Conservation (phyloP, 2,888 invertebrate species). For the Himalopsyche tibetana region DNA sequence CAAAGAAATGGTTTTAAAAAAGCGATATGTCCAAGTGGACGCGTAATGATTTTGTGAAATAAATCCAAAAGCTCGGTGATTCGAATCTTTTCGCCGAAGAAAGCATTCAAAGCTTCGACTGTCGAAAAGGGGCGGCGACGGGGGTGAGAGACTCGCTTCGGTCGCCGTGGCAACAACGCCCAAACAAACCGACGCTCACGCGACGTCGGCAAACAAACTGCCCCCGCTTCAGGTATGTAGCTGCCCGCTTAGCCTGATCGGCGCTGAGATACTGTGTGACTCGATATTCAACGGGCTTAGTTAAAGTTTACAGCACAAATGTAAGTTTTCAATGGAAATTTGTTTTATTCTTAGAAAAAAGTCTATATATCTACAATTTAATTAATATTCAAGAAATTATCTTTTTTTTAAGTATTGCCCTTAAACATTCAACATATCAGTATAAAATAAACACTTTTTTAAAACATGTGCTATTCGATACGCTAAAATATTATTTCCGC, state of each 20-base stretch:
- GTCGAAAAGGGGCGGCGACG: background rate
- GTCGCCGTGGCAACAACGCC: slow-evolving; percentile 55
- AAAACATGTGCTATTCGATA: too few relatives aligned
- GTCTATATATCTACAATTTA: background rate
- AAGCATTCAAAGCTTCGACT: slow-evolving; percentile 22
- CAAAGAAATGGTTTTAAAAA: slow-evolving; percentile 32
- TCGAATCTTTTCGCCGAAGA: slow-evolving; percentile 8
- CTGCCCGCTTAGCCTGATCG: slow-evolving; percentile 24
- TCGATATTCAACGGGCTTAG: background rate
- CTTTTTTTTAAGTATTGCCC: too few relatives aligned
- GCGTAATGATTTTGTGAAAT: slow-evolving; percentile 22
- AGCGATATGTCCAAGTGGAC: background rate
- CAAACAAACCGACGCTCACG: slow-evolving; percentile 62
- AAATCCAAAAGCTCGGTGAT: slow-evolving; percentile 27
- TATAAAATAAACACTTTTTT: too few relatives aligned
- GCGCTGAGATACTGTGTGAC: slow-evolving; percentile 8
- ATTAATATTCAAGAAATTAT: background rate
- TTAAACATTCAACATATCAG: too few relatives aligned
- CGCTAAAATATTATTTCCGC: too few relatives aligned
- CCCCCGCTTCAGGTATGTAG: slow-evolving; percentile 8
- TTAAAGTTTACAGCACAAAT: background rate
- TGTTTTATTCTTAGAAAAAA: background rate
- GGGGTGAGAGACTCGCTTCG: slow-evolving; percentile 43
- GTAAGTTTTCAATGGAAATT: background rate
- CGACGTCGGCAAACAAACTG: slow-evolving; percentile 48